Evolutionary conservation across 2,113 vertebrate genomes (phyloP), one percentile per base, ranked within the genome.

Genomic region (Microcebus ravelobensis): DNA sequence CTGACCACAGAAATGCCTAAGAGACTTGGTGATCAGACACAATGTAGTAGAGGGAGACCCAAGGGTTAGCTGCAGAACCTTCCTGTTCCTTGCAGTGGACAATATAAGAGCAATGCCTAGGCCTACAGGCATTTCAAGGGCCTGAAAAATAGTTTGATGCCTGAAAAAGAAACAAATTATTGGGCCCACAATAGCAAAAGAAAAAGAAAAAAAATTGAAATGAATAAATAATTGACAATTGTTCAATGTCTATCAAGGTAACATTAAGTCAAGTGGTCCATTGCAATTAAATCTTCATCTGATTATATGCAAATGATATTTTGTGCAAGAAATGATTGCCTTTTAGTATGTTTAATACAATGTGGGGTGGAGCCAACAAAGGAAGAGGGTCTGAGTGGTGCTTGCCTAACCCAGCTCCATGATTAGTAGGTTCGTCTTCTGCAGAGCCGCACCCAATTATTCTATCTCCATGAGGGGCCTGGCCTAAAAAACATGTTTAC

Each of bases 171-270:
- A 77, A 65, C 12, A 61, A 85, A 42, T 81, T 52, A 68, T 52
- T 63, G 14, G 29, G 25, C 27, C 15, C 15, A 45, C 31, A 73
- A 52, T 61, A 61, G 39, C 92, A 80, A 92, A 25, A 9, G 34
- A 68, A 77, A 87, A 88, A 87, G 29, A 6, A n/a, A 68, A 76
- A 87, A 88, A 87, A n/a, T 13, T 23, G 36, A 82, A 87, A 94
- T 70, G 17, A 71, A 31, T 15, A 68, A 82, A 92, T 55, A 55
- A 55, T 39, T 74, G 18, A 70, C 45, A 45, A 45, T 45, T 45
- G 79, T 52, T 67, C 81, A 91, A 48, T 79, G 25, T 70, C 31
- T 57, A 61, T n/a, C 76, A 76, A 71, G 31, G 61, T 61, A 71
- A 39, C 13, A 68, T 25, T 68, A 91, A 80, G 10, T 63, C n/a